Percentiles rank a stretch among this genome's conserved stretches.
Evolutionary conservation across 2,797 vertebrate species (phyloP).

Genomic region (Cirrhinus molitorella): DNA sequence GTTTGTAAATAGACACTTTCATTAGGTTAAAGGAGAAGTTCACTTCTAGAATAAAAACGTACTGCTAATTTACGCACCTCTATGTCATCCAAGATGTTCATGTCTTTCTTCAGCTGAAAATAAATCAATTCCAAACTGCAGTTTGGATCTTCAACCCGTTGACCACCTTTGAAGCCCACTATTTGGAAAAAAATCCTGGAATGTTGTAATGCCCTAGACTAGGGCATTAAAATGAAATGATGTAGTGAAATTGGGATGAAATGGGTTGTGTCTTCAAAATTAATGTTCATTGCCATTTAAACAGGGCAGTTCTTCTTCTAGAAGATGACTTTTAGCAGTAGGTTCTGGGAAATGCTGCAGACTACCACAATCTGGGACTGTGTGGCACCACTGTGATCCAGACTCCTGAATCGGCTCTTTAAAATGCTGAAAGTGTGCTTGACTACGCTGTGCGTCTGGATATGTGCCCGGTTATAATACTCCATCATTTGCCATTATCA

Average conservation of each 20-base stretch:
- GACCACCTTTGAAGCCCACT: too few relatives aligned
- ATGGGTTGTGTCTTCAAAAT: neutral
- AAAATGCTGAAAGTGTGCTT: slow-evolving; percentile 7
- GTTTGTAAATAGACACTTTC: neutral
- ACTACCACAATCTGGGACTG: neutral
- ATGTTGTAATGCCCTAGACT: neutral
- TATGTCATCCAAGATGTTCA: too few relatives aligned
- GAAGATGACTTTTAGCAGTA: neutral
- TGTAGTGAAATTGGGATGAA: neutral
- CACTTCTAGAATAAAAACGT: too few relatives aligned
- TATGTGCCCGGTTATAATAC: slow-evolving; percentile 11
- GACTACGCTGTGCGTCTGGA: neutral
- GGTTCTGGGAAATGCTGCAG: neutral
- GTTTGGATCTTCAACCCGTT: too few relatives aligned
- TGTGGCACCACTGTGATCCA: neutral
- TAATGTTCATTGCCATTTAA: neutral
- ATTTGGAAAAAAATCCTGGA: too few relatives aligned
- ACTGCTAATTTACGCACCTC: too few relatives aligned
- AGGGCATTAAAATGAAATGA: neutral
- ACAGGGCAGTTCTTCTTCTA: neutral
- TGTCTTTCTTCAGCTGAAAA: too few relatives aligned
- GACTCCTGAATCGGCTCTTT: neutral
- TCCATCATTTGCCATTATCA: slow-evolving; percentile 19
- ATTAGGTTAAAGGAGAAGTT: neutral
- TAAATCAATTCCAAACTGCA: too few relatives aligned